These are phyloP conservation scores for Oceanodroma tethys DNA, from an alignment of 2,113 vertebrate species.

Conservation along the genomic window DNA sequence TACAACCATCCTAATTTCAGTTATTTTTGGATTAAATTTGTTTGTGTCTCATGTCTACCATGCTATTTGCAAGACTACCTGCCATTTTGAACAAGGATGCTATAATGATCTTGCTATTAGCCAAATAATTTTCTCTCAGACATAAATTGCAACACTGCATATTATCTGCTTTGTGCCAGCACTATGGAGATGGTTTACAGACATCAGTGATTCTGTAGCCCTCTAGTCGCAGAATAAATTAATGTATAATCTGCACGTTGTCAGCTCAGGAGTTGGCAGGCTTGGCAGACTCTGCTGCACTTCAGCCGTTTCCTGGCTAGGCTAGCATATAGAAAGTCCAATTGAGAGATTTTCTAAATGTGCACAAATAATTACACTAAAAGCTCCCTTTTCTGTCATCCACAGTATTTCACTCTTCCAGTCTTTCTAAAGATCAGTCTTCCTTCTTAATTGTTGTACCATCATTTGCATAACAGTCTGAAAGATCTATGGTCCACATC, in stretches of 20 bases:
- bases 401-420: neutral
- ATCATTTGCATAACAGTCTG: neutral
- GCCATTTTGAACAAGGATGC: neutral
- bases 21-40: neutral
- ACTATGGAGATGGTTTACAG: neutral
- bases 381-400: neutral
- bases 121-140: slow-evolving; percentile 1
- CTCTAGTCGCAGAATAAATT: slow-evolving; percentile 18
- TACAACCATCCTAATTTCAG: neutral
- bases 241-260: neutral
- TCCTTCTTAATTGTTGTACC: neutral
- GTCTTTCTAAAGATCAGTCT: neutral
- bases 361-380: neutral
- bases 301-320: neutral
- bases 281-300: neutral
- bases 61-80: neutral
- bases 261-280: neutral
- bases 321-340: neutral
- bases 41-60: neutral
- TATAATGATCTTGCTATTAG: slow-evolving; percentile 14
- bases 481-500: neutral
- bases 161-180: neutral
- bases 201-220: neutral
- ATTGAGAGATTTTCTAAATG: neutral
- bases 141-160: neutral